phyloP scores from a whole-genome alignment of 2,888 invertebrate species.

The Hipparchia sbordonii region DNA sequence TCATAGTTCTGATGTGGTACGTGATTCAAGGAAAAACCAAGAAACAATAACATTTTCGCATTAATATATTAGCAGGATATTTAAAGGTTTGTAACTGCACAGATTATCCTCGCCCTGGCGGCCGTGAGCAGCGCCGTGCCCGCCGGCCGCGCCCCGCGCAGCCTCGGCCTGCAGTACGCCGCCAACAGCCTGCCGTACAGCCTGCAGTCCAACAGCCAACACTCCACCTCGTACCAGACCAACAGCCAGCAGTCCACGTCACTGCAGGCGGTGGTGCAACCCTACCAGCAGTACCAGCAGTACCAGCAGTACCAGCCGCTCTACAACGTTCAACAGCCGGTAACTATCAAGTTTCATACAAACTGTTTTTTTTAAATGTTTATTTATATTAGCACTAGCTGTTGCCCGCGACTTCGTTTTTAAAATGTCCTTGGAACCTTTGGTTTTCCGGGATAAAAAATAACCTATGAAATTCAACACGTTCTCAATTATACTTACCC shows the following conservation, averaged over 20 bases:
- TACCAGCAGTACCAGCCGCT: conserved; percentile 16
- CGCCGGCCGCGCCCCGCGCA: conserved; percentile 43
- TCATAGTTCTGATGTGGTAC: too few relatives aligned
- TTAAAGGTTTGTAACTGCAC: neutral
- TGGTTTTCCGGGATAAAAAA: too few relatives aligned
- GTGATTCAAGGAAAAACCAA: too few relatives aligned
- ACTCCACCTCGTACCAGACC: conserved; percentile 38
- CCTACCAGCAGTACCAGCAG: conserved; percentile 29
- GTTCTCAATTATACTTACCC: too few relatives aligned
- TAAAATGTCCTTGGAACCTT: too few relatives aligned
- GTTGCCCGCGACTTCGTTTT: too few relatives aligned
- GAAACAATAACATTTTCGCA: too few relatives aligned
- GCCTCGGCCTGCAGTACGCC: conserved; percentile 37
- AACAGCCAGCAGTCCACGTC: conserved; percentile 36
- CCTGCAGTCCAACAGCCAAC: conserved; percentile 38
- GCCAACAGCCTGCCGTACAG: conserved; percentile 23
- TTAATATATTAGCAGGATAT: neutral
- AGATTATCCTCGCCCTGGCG: conserved; percentile 42
- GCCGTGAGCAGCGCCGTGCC: conserved; percentile 35
- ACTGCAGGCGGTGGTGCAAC: conserved; percentile 28
- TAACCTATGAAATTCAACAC: too few relatives aligned
- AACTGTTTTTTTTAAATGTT: neutral
- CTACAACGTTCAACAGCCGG: conserved; percentile 28
- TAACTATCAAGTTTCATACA: conserved; percentile 6
- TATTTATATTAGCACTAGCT: too few relatives aligned